These are phyloP conservation scores for Actinernus sp. DNA, from an alignment of 92 coral and sea anemone species.

Conservation along the genomic window DNA sequence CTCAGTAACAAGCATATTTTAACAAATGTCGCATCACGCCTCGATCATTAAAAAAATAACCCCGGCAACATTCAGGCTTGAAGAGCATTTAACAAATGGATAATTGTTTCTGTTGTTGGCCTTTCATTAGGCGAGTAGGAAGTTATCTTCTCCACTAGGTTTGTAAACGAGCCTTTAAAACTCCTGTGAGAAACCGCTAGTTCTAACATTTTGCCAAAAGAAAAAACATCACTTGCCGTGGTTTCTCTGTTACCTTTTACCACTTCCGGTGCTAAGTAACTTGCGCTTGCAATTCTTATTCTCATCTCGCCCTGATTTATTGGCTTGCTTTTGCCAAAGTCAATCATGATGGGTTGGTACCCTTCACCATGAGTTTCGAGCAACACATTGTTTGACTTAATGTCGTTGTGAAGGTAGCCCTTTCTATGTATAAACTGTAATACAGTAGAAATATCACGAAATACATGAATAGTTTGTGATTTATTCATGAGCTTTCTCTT, in stretches of 20 bases:
- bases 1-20: too few relatives aligned
- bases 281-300: slow-evolving; percentile 11
- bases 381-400: too few relatives aligned
- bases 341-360: slow-evolving; percentile 35
- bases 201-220: slow-evolving; percentile 46
- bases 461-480: too few relatives aligned
- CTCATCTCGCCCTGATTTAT: slow-evolving; percentile 21
- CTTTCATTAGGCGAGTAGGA: not conserved
- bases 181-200: slow-evolving; percentile 28
- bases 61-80: too few relatives aligned
- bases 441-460: slow-evolving; percentile 22
- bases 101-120: slow-evolving; percentile 6
- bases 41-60: too few relatives aligned
- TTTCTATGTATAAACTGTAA: too few relatives aligned
- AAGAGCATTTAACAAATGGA: too few relatives aligned
- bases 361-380: slow-evolving; percentile 7
- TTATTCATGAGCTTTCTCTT: too few relatives aligned
- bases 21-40: too few relatives aligned
- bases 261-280: slow-evolving; percentile 60
- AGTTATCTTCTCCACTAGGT: slow-evolving; percentile 1
- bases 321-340: slow-evolving; percentile 54
- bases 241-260: slow-evolving; percentile 17
- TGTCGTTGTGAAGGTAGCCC: too few relatives aligned
- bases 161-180: slow-evolving; percentile 9
- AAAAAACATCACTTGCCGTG: slow-evolving; percentile 40